Conservation (phyloP, 1,140 invertebrate species). For the Tigriopus japonicus region DNA sequence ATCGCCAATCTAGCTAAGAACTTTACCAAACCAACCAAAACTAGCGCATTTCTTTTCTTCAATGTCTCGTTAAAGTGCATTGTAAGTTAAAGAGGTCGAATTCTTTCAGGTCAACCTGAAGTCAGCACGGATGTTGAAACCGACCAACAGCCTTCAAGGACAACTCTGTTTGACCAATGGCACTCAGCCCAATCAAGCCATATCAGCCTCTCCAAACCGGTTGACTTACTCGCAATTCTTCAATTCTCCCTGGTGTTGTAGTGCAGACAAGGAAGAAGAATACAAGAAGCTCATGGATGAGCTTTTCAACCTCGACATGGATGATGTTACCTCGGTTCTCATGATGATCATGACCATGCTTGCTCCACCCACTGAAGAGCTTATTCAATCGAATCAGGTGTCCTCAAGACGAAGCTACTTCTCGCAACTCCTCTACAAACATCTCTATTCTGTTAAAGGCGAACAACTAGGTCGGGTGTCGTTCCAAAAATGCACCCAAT, state of each 20-base stretch:
- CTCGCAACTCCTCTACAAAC: neutral
- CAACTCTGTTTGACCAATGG: neutral
- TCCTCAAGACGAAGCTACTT: neutral
- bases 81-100: too few species aligned
- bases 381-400: neutral
- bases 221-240: neutral
- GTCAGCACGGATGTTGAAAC: neutral
- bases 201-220: neutral
- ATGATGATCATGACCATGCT: neutral
- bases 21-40: too few species aligned
- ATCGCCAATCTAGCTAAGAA: too few species aligned
- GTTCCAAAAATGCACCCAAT: neutral
- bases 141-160: neutral
- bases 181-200: neutral
- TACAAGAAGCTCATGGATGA: slow-evolving; percentile 4
- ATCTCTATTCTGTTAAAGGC: neutral
- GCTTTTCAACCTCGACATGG: slow-evolving; percentile 1
- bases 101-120: neutral
- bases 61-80: too few species aligned
- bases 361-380: neutral
- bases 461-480: neutral
- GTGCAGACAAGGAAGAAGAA: neutral
- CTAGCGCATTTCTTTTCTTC: too few species aligned
- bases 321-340: neutral
- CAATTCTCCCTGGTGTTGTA: slow-evolving; percentile 1